Base-by-base conservation (phyloP, 2,113 vertebrate genomes). In the Sander vitreus region DNA sequence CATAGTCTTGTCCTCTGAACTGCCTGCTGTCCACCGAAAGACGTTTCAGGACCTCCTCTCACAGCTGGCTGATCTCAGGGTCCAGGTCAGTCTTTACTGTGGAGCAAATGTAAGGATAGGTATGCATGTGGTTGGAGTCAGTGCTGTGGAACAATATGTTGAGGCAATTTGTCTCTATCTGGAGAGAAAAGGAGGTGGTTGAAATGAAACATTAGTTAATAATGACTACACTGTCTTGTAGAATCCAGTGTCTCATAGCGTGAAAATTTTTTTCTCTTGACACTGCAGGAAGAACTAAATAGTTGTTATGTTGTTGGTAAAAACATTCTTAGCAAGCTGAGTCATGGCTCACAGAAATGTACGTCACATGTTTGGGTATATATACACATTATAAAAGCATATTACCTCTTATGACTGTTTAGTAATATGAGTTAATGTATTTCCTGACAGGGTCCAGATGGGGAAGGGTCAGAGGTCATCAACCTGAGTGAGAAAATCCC, bases 1-100 rank as follows among this genome's bases (percentile, higher is more conserved):
- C 39, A 95, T 99, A 0, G 97, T 99, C 73, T 84, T 99, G 85
- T 99, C 98, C 54, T 96, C 97, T n/a, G 96, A 97, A 51, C 93
- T 99, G 83, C 97, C 98, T 16, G 58, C 73, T 19, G 64, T 63
- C 2, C 95, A 97, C 66, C 83, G 94, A 81, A 95, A 96, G 78
- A 89, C 95, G 55, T 98, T 99, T 87, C 95, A 96, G 75, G 96
- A 98, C 84, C 91, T 97, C 2, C 84, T 99, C 10, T 95, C 93
- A 15, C 96, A 97, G 72, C 95, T 98, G 78, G 93, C 96, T 62
- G 96, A 99, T 9, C 95, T 99, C 64, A 95, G 96, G 84, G 90
- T 98, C 30, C 97, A 99, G 97, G 98, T 99, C 57, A 62, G 90
- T 62, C 6, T 74, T 39, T 69, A 39, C 23, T 75, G 48, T 71